A percentile compares a stretch with the other conserved stretches of the same genome.
Evolutionary conservation across 2,888 invertebrate genomes (phyloP).

Genomic region (Drosophila nr. perissopoda): DNA sequence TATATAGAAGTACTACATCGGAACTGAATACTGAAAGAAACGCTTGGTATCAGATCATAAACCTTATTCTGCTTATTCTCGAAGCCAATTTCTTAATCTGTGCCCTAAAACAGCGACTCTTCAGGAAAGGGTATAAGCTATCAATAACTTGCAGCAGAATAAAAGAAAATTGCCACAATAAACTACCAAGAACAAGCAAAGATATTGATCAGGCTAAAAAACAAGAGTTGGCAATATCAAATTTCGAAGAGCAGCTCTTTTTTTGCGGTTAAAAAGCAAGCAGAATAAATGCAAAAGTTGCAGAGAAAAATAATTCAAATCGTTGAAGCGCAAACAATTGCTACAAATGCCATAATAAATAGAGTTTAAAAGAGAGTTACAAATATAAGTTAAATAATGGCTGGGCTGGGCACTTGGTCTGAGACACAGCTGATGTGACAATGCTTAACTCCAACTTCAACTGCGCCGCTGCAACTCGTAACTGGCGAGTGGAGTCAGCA

Average conservation of each 20-base stretch:
- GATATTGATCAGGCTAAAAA: neutral
- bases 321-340: neutral
- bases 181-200: neutral
- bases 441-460: constrained; percentile 1
- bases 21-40: too few species aligned
- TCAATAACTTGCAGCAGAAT: constrained; percentile 25
- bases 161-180: neutral
- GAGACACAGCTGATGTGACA: constrained; percentile 41
- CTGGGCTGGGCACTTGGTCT: constrained; percentile 11
- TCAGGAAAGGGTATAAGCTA: constrained; percentile 4
- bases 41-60: too few species aligned
- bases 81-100: too few species aligned
- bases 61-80: too few species aligned
- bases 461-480: neutral
- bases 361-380: neutral
- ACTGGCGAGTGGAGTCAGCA: constrained; percentile 12
- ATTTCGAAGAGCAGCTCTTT: constrained; percentile 5
- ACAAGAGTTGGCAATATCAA: constrained; percentile 23
- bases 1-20: too few species aligned
- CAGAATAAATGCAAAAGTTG: constrained; percentile 4
- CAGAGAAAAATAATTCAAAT: neutral
- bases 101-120: too few species aligned
- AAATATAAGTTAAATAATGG: neutral
- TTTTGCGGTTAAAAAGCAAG: constrained; percentile 18
- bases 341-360: neutral